Evolutionary conservation across 1,140 invertebrate species (phyloP), one percentile per base, ranked within the genome.

Genomic region (Anoplophora glabripennis): DNA sequence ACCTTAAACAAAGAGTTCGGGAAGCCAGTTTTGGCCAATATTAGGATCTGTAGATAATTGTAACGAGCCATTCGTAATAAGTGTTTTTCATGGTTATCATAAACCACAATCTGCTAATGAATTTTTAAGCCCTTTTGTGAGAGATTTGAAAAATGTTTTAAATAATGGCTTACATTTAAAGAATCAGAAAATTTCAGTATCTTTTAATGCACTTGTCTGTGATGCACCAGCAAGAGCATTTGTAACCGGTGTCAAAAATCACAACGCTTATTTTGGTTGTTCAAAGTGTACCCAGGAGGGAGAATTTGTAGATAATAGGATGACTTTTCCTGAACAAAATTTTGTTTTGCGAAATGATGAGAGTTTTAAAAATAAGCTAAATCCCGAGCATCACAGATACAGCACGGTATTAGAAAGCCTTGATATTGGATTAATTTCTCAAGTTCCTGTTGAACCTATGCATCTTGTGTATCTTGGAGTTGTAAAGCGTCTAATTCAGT

Each of bases 141-240:
- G 14, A 11, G 49, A 46, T 12, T 18, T 33, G 7, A 14, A 14
- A 45, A 41, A 34, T 44, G 34, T 59, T 53, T 9, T 59, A n/a
- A 42, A 59, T 42, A 53, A 11, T 11, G 35, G 12, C 14, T 18
- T 52, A 15, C 7, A 51, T n/a, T 42, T 36, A 7, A 53, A 34
- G 17, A 21, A 53, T 34, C 10, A 51, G 38, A 44, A 35, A 55
- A 54, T 55, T 17, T 9, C 55, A 41, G 18, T 9, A 8, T 21
- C 11, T 4, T 14, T 34, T 4, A n/a, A 21, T 51, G 34, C 4
- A 37, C 7, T 59, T 10, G 53, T 63, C 48, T 63, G 61, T 42
- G 56, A 63, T 53, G 56, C 61, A 4, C 61, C 61, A 38, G 61
- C 61, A 11, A 58, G 53, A 47, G 34, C 55, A 14, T 59, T 59